phyloP scores from a whole-genome alignment of 2,888 invertebrate species.

The Physocephala rufipes region DNA sequence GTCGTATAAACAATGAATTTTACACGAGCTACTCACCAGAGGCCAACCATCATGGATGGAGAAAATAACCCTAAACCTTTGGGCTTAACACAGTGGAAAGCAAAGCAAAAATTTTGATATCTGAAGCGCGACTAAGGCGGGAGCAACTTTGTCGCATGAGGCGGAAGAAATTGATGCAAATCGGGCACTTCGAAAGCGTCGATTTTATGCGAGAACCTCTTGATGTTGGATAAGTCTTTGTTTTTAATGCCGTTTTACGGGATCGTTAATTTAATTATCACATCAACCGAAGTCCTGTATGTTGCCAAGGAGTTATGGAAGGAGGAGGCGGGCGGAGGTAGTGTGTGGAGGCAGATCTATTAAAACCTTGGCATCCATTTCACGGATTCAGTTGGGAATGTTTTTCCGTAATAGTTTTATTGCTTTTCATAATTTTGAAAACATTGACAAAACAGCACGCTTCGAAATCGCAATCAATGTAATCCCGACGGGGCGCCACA shows the following conservation, averaged over 20 bases:
- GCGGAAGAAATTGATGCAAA: not conserved
- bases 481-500: too few relatives aligned
- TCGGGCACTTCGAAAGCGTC: not conserved
- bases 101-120: too few relatives aligned
- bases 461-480: too few relatives aligned
- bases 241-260: conserved; percentile 11
- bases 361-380: not conserved
- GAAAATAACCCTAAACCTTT: too few relatives aligned
- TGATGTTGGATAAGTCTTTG: not conserved
- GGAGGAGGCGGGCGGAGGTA: too few relatives aligned
- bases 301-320: too few relatives aligned
- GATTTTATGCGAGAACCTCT: not conserved
- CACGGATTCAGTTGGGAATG: not conserved
- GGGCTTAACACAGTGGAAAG: too few relatives aligned
- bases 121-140: not conserved
- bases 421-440: not conserved
- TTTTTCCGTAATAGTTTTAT: not conserved
- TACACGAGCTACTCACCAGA: too few relatives aligned
- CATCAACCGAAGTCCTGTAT: not conserved
- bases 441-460: too few relatives aligned
- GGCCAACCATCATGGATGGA: too few relatives aligned
- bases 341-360: too few relatives aligned
- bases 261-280: not conserved
- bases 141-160: not conserved
- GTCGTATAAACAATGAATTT: too few relatives aligned